Conservation (phyloP, 2,797 vertebrate species). For the Danio tinwini region DNA sequence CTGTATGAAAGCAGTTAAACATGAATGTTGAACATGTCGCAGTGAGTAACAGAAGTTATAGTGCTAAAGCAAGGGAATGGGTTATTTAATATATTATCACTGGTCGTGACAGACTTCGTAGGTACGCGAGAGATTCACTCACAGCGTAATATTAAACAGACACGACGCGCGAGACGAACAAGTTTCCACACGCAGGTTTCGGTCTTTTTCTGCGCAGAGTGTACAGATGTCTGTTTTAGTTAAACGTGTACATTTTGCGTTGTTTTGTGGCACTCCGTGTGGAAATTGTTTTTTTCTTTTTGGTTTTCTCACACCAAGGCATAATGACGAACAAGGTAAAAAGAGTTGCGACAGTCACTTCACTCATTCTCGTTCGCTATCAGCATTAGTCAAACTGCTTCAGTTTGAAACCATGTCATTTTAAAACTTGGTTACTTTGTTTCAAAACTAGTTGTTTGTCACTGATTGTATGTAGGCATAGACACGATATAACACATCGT, state of each 20-base stretch:
- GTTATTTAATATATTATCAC: neutral
- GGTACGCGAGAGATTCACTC: neutral
- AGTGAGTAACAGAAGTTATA: neutral
- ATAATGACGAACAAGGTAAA: neutral
- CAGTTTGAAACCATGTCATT: neutral
- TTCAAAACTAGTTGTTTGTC: no score
- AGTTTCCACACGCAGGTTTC: constrained; percentile 29
- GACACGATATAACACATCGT: neutral
- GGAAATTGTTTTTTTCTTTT: neutral
- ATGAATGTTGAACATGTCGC: neutral
- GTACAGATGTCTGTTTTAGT: neutral
- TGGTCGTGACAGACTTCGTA: neutral
- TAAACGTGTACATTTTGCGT: neutral
- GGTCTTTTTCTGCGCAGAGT: neutral
- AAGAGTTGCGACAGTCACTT: neutral
- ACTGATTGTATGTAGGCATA: neutral
- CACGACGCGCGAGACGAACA: constrained; percentile 13
- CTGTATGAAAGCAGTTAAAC: neutral
- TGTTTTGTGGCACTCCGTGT: neutral
- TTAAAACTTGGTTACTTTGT: neutral
- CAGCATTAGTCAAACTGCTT: neutral
- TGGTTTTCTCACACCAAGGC: neutral
- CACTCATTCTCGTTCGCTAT: neutral
- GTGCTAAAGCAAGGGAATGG: neutral
- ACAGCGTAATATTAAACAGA: neutral